phyloP scores from a whole-genome alignment of 2,888 invertebrate species.

The Agrenia bidenticulata region DNA sequence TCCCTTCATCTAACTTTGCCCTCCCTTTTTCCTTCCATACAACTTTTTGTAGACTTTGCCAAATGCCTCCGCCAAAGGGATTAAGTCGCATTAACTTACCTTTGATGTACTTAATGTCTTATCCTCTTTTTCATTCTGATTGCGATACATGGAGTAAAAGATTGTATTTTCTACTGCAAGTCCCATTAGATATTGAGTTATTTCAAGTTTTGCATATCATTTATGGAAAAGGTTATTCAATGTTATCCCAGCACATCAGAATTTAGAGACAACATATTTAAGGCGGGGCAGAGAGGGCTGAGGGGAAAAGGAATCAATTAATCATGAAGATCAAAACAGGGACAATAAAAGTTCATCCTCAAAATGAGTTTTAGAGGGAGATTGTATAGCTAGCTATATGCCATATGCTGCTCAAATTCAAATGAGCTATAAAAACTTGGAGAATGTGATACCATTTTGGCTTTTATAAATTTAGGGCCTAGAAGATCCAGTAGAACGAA shows the following conservation, averaged over 20 bases:
- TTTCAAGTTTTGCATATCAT: too few species aligned
- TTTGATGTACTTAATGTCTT: too few species aligned
- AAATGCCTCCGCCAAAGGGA: too few species aligned
- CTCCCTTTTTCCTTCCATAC: slow-evolving; percentile 7
- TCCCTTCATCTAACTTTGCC: neutral
- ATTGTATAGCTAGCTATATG: slow-evolving; percentile 1
- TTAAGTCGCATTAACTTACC: too few species aligned
- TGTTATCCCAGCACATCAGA: too few species aligned
- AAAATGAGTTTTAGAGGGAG: neutral
- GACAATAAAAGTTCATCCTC: slow-evolving; percentile 10
- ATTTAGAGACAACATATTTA: too few species aligned
- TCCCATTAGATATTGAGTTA: neutral
- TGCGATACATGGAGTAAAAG: too few species aligned
- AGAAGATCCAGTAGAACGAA: too few species aligned
- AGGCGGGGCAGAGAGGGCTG: neutral
- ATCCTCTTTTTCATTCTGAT: too few species aligned
- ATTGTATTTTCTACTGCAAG: neutral
- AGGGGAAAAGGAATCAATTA: neutral
- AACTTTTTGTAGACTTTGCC: slow-evolving; percentile 18
- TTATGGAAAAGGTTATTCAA: too few species aligned
- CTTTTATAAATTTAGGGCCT: too few species aligned
- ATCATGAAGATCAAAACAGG: neutral
- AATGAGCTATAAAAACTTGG: slow-evolving; percentile 21
- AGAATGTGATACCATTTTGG: too few species aligned
- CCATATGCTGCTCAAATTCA: slow-evolving; percentile 18